phyloP scores from a whole-genome alignment of 2,113 vertebrate species.

The Todiramphus chloris region DNA sequence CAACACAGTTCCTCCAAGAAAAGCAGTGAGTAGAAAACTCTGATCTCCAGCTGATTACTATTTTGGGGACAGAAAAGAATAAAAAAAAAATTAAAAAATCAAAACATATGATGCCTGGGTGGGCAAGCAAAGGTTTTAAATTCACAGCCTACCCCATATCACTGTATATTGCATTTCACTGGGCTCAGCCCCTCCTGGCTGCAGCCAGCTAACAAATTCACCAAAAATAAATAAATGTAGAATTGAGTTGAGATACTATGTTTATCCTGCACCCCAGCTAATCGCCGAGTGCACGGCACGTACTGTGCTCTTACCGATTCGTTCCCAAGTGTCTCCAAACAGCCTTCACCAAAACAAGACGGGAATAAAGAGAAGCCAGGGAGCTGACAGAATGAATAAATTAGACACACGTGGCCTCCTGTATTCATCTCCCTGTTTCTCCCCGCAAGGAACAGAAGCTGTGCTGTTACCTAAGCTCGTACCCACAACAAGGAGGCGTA shows the following conservation, averaged over 20 bases:
- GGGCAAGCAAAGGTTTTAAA: not conserved
- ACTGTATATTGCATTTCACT: not conserved
- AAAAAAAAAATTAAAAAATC: not conserved
- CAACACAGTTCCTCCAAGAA: not conserved
- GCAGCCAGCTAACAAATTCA: not conserved
- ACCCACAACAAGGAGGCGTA: not conserved
- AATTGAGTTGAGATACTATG: not conserved
- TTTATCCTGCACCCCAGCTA: constrained; percentile 24
- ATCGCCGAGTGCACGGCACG: not conserved
- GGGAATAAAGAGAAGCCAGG: not conserved
- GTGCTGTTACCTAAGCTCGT: not conserved
- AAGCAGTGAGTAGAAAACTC: not conserved
- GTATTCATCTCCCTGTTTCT: not conserved
- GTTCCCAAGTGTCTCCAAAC: not conserved
- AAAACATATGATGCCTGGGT: not conserved
- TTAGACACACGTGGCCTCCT: not conserved
- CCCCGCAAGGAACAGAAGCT: not conserved
- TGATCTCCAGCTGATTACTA: not conserved
- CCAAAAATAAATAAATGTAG: not conserved
- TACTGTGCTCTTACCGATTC: constrained; percentile 6
- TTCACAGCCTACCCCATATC: not conserved
- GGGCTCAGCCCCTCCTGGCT: not conserved
- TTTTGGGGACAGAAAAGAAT: not conserved
- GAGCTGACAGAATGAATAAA: constrained; percentile 19
- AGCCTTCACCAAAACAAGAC: not conserved